Evolutionary conservation across 35 echinoderm and acorn worm genomes (phyloP).

Genomic region (Ophiothrix spiculata): DNA sequence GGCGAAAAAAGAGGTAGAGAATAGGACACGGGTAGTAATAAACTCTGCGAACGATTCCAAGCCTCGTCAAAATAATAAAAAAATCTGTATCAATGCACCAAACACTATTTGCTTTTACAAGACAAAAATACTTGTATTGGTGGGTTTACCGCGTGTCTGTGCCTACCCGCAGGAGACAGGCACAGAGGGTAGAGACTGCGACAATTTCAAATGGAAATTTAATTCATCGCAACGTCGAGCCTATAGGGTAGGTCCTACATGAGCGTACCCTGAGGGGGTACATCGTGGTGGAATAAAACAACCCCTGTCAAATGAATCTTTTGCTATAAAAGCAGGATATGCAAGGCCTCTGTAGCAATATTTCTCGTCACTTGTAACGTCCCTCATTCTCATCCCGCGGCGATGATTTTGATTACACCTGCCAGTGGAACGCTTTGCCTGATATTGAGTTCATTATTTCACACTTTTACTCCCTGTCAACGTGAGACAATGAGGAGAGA

Average conservation of each 20-base stretch:
- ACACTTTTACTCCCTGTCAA: conserved; percentile 1
- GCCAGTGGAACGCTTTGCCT: neutral
- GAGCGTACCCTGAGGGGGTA: neutral
- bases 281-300: neutral
- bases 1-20: neutral
- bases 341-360: neutral
- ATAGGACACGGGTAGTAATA: neutral
- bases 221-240: neutral
- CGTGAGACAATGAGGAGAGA: neutral
- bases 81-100: neutral
- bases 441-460: conserved; percentile 6
- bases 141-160: neutral
- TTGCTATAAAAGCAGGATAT: neutral
- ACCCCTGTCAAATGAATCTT: neutral
- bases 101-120: neutral
- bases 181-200: neutral
- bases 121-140: neutral
- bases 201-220: conserved; percentile 1
- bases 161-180: neutral
- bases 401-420: neutral
- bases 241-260: conserved; percentile 10
- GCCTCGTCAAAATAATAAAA: neutral
- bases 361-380: neutral
- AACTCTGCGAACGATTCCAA: neutral
- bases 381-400: neutral